Percentiles rank a stretch among this genome's conserved stretches.
These are phyloP conservation scores for Allolobophora icterica DNA, from an alignment of 2,888 invertebrate genomes.

Conservation along the genomic window DNA sequence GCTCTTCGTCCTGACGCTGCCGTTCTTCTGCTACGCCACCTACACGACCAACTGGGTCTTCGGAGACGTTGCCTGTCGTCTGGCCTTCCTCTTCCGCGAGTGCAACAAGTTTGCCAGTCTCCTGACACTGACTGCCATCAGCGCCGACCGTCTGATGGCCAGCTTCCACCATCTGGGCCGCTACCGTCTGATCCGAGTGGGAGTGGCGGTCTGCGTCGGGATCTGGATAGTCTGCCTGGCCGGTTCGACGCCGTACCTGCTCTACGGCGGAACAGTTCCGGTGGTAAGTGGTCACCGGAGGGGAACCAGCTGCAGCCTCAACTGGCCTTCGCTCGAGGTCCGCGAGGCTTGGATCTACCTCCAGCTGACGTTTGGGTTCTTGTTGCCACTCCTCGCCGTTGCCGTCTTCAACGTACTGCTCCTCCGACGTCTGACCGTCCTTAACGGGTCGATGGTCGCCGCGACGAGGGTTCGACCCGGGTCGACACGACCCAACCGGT, in stretches of 20 bases:
- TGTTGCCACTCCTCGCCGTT: conserved; percentile 20
- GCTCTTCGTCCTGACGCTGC: conserved; percentile 45
- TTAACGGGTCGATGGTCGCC: background rate
- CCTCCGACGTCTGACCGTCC: background rate
- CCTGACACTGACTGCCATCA: conserved; percentile 44
- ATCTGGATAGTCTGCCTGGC: conserved; percentile 43
- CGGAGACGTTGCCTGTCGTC: conserved; percentile 40
- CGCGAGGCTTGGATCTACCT: conserved; percentile 29
- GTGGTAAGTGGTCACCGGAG: background rate
- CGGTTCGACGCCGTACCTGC: conserved; percentile 27
- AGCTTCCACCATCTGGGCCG: conserved; percentile 43
- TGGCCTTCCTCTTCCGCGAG: conserved; percentile 40
- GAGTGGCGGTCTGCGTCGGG: conserved; percentile 38
- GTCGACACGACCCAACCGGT: background rate
- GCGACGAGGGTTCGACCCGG: background rate
- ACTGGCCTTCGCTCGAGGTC: conserved; percentile 19
- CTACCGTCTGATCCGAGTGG: conserved; percentile 41
- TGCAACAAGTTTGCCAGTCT: conserved; percentile 44
- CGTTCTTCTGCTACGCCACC: conserved; percentile 43
- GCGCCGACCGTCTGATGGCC: conserved; percentile 45
- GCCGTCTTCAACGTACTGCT: conserved; percentile 25
- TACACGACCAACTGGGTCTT: conserved; percentile 44
- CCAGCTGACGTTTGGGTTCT: conserved; percentile 24
- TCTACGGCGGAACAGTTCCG: conserved; percentile 6
- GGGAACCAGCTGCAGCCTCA: background rate